Conservation (phyloP, 2,113 vertebrate species). For the Thomomys bottae region DNA sequence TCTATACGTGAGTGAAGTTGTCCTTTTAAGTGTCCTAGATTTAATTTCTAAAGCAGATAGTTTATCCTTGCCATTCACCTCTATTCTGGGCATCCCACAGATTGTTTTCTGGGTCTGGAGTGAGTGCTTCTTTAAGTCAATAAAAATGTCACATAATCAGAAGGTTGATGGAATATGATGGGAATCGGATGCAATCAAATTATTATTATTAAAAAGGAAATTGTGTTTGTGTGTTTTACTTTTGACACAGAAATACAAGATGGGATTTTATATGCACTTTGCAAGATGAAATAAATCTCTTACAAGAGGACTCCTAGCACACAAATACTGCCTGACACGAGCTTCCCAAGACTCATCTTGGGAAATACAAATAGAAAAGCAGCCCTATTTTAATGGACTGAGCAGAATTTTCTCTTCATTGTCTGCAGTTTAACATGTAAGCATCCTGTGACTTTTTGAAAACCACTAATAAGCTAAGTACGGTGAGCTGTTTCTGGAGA, state of each 20-base stretch:
- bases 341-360: background rate
- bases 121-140: slow-evolving; percentile 52
- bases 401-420: slow-evolving; percentile 14
- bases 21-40: slow-evolving; percentile 52
- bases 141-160: slow-evolving; percentile 62
- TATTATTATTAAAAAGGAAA: background rate
- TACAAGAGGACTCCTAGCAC: background rate
- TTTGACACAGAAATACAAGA: slow-evolving; percentile 41
- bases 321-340: background rate
- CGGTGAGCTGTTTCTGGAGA: background rate
- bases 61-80: slow-evolving; percentile 55
- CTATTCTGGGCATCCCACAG: slow-evolving; percentile 27
- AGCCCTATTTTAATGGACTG: background rate
- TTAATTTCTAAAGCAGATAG: slow-evolving; percentile 55
- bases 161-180: background rate
- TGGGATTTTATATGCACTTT: background rate
- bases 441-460: slow-evolving; percentile 36
- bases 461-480: background rate
- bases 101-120: slow-evolving; percentile 54
- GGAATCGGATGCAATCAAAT: slow-evolving; percentile 23
- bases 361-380: background rate
- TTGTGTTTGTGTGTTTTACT: slow-evolving; percentile 33
- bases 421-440: slow-evolving; percentile 14
- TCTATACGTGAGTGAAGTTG: background rate
- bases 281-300: background rate